These are phyloP conservation scores for Dipodomys merriami DNA, from an alignment of 2,113 vertebrate species.

Conservation along the genomic window DNA sequence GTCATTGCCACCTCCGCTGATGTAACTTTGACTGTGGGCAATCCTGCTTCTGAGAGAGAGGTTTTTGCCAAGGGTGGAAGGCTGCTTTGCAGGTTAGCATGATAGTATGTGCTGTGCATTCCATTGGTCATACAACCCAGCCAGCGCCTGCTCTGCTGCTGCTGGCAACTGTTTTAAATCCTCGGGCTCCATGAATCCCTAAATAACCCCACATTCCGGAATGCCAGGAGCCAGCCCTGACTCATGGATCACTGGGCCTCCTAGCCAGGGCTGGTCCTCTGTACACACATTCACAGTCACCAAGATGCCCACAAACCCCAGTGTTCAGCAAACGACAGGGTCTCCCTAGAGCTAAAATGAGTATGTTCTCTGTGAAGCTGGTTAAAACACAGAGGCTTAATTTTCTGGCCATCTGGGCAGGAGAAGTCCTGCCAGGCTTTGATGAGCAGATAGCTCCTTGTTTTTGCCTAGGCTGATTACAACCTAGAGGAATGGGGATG, in stretches of 20 bases:
- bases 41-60: not conserved
- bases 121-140: not conserved
- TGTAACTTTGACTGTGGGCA: not conserved
- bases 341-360: not conserved
- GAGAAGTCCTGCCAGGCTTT: not conserved
- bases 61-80: not conserved
- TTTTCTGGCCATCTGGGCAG: not conserved
- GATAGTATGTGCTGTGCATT: too few relatives aligned
- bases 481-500: not conserved
- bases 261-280: not conserved
- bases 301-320: not conserved
- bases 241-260: not conserved
- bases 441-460: not conserved
- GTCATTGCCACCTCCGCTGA: not conserved
- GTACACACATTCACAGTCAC: not conserved
- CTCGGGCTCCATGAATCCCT: not conserved
- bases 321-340: not conserved
- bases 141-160: not conserved
- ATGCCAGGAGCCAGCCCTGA: not conserved
- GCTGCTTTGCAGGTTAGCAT: not conserved
- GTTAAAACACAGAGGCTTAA: not conserved
- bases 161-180: slow-evolving; percentile 48
- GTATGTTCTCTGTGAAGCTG: not conserved
- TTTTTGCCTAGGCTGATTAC: not conserved
- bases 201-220: slow-evolving; percentile 54